Base-by-base conservation (phyloP, 2,113 vertebrate genomes). In the Lamprologus sp. region DNA sequence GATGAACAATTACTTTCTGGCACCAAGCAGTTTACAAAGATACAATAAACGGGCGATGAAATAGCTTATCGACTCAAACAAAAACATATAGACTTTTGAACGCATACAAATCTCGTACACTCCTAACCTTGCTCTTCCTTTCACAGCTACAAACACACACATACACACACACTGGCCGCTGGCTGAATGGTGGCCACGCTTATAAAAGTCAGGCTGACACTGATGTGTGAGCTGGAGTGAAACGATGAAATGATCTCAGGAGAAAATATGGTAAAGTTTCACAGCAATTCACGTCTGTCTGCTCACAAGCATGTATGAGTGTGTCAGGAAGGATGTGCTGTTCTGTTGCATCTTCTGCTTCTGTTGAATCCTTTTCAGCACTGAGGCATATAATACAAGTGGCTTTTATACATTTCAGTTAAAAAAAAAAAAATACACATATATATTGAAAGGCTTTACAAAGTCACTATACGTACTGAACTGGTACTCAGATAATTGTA, bases 211-310 rank as follows among this genome's bases (percentile, higher is more conserved):
- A 79, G 58, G 28, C 87, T 79, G 80, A 85, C 77, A 65, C 47
- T 84, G 86, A 92, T 82, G 90, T 90, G 88, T 88, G 88, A 80
- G 82, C 86, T 90, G 82, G 82, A 91, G 92, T 88, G 88, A 93
- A 84, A 94, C 83, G 19, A 82, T 82, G 85, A 90, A 63, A 91
- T 84, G 83, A 89, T 90, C 90, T 94, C 89, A 60, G 68, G 92
- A 92, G 90, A 84, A 83, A 90, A 92, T 83, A 88, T 77, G 65
- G 68, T 77, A 70, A 86, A 73, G 88, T 83, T 82, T 84, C 87
- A 40, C 54, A 77, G 82, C 77, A 19, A 92, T 80, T 49, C 73
- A 81, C 23, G 47, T 58, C 42, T 77, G 53, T 82, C 65, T 87
- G 60, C 86, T 86, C 77, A 70, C 40, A 40, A 60, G 63, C 49